These are phyloP conservation scores for Drosophila malerkotliana DNA, from an alignment of 1,140 invertebrate species.

Conservation along the genomic window DNA sequence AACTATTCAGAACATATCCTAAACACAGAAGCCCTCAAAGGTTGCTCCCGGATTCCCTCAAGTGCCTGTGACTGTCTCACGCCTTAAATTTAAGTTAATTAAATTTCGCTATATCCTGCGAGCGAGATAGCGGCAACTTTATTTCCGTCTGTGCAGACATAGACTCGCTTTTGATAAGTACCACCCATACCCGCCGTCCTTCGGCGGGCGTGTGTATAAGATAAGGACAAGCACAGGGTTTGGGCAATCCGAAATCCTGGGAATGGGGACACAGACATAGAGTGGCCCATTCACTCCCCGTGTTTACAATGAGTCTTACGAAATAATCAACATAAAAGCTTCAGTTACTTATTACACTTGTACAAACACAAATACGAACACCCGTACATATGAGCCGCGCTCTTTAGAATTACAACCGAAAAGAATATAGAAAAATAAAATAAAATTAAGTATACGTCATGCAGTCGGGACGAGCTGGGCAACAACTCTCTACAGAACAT, in stretches of 20 bases:
- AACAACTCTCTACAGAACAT: neutral
- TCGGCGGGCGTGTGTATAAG: conserved; percentile 18
- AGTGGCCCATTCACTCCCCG: conserved; percentile 9
- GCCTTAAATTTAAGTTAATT: conserved; percentile 78
- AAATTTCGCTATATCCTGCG: conserved; percentile 70
- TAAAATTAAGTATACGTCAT: conserved; percentile 52
- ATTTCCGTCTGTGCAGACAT: conserved; percentile 51
- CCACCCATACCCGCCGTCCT: conserved; percentile 27
- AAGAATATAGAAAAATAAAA: conserved; percentile 6
- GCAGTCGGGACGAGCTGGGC: conserved; percentile 10
- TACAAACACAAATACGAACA: conserved; percentile 29
- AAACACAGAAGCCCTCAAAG: conserved; percentile 3
- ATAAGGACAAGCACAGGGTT: conserved; percentile 13
- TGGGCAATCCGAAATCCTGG: neutral
- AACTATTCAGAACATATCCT: conserved; percentile 27
- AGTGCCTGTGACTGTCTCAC: conserved; percentile 28
- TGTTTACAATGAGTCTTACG: conserved; percentile 67
- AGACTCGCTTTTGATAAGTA: conserved; percentile 58
- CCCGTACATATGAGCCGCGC: neutral
- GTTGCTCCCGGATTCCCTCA: neutral
- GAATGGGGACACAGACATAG: conserved; percentile 27
- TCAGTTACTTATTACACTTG: conserved; percentile 71
- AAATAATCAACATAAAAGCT: conserved; percentile 82
- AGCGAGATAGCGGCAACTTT: conserved; percentile 69
- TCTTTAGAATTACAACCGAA: conserved; percentile 34